Base-by-base conservation (phyloP, 2,797 vertebrate species). In the Callimico goeldii region DNA sequence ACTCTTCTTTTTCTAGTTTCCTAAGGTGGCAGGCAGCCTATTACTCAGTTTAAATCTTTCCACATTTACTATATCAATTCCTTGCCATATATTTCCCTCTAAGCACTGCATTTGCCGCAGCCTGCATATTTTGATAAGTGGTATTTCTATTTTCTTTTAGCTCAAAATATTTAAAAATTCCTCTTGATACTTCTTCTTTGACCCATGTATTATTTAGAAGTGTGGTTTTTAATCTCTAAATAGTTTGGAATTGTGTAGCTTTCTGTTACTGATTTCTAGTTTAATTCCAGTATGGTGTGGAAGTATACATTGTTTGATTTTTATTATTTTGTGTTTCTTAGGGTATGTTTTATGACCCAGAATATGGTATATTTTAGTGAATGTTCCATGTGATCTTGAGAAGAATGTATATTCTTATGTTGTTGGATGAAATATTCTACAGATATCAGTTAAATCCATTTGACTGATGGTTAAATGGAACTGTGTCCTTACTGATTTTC, bases 61-160 rank as follows among this genome's bases (percentile, higher is more conserved):
- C 67, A 72, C n/a, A 36, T 72, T 72, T 70, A 87, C 94, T 83
- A 73, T 30, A 61, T 83, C 83, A 50, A 77, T 88, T 75, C 48
- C 75, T 70, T 83, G 30, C n/a, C 46, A 72, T 52, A 91, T 83
- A 77, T 88, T 83, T 36, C 19, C 20, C 41, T 84, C 13, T 82
- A 94, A 43, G 39, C 13, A 82, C 28, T 50, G 33, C 20, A 81
- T 90, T 90, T 81, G 13, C 5, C 82, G 9, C 30, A 88, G 52
- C 39, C 13, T 33, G 61, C 87, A 11, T 58, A 79, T 50, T 92
- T 70, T 43, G 36, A 72, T 89, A 50, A 73, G 19, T 46, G 41
- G 70, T 83, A 77, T 92, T 83, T 92, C 77, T 41, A 92, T 72
- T 92, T 83, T 82, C n/a, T 83, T 70, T 72, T 58, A 58, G n/a